Conservation (phyloP, 2,797 vertebrate genomes). For the Danionella dracula region DNA sequence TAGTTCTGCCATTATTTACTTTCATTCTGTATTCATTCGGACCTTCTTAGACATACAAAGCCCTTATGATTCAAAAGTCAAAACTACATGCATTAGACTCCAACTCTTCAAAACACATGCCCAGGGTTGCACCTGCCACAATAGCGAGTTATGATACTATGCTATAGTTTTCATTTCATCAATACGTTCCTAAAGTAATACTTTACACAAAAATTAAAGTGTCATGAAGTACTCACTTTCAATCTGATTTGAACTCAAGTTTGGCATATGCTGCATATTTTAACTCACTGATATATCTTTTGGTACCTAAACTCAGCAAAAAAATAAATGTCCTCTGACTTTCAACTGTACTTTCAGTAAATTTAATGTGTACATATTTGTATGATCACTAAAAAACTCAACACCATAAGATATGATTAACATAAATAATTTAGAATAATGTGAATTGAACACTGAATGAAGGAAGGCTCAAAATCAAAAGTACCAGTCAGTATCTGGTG, state of each 20-base stretch:
- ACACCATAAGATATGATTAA: too few relatives aligned
- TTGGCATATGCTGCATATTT: conserved; percentile 32
- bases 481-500: too few relatives aligned
- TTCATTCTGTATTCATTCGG: background rate
- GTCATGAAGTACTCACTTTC: too few relatives aligned
- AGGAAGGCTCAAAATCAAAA: too few relatives aligned
- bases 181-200: too few relatives aligned
- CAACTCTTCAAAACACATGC: conserved; percentile 41
- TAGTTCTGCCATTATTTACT: background rate
- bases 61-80: conserved; percentile 40
- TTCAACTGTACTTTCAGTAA: too few relatives aligned
- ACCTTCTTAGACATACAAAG: conserved; percentile 40
- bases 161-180: background rate
- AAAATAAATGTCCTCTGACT: too few relatives aligned
- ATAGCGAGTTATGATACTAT: conserved; percentile 4
- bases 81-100: conserved; percentile 47
- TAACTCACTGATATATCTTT: conserved; percentile 37
- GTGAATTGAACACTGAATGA: too few relatives aligned
- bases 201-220: too few relatives aligned
- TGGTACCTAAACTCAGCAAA: conserved; percentile 35
- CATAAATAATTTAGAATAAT: too few relatives aligned
- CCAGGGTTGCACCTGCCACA: conserved; percentile 15
- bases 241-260: background rate
- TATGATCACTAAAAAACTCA: too few relatives aligned
- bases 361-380: too few relatives aligned